Conservation (phyloP, 1,140 invertebrate species). For the Eulimnadia texana region DNA sequence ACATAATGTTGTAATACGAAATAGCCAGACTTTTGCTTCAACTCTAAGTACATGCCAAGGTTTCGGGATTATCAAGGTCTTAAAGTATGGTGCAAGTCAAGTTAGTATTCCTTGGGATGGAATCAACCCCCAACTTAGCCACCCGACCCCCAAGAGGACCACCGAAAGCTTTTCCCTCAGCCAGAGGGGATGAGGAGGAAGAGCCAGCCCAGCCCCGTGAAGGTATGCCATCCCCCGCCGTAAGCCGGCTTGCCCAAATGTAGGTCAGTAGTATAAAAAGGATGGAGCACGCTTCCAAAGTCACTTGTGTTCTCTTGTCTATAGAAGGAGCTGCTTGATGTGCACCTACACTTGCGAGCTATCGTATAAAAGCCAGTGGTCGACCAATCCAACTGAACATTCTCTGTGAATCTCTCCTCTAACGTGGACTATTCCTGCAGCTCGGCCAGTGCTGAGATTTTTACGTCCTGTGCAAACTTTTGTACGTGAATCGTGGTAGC, state of each 20-base stretch:
- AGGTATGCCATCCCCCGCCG: not conserved
- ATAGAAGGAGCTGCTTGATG: not conserved
- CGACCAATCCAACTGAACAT: not conserved
- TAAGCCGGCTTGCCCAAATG: not conserved
- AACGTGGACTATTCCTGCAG: not conserved
- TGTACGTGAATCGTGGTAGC: too few species aligned
- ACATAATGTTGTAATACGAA: too few species aligned
- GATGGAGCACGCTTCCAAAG: not conserved
- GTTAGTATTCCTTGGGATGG: too few species aligned
- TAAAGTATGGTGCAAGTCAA: too few species aligned
- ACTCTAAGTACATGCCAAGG: too few species aligned
- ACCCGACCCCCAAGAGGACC: too few species aligned
- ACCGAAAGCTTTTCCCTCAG: not conserved
- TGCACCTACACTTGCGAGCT: not conserved
- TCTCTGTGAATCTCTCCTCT: not conserved
- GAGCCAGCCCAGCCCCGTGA: not conserved
- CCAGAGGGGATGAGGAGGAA: not conserved
- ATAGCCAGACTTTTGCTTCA: too few species aligned
- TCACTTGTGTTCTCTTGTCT: not conserved
- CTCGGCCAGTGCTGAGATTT: not conserved
- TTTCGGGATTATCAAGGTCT: too few species aligned
- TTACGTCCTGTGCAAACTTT: too few species aligned
- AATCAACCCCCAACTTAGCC: too few species aligned
- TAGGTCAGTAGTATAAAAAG: not conserved
- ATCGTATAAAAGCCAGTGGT: not conserved